phyloP scores from a whole-genome alignment of 92 coral and sea anemone genomes.

The Scolanthus callimorphus region DNA sequence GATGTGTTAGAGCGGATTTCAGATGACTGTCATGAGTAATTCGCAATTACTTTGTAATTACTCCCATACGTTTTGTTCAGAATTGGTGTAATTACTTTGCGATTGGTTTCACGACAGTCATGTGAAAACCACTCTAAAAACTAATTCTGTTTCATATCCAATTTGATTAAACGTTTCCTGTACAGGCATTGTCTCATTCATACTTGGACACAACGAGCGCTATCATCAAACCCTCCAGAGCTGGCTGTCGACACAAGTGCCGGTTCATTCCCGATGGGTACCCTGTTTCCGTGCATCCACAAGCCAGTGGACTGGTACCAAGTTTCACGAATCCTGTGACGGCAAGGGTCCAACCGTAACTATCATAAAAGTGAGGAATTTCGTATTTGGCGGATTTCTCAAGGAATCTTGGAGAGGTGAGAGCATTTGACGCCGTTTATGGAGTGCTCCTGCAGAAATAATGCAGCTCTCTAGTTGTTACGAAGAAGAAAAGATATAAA shows the following conservation, averaged over 20 bases:
- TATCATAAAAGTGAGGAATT: slow-evolving; percentile 42
- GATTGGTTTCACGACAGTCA: no score
- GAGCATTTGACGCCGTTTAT: no score
- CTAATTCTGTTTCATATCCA: no score
- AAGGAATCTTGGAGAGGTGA: slow-evolving; percentile 47
- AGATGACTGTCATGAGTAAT: no score
- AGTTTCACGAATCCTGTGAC: slow-evolving; percentile 34
- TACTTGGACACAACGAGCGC: slow-evolving; percentile 44
- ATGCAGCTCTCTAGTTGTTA: no score
- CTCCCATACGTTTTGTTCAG: no score
- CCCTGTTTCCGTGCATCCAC: slow-evolving; percentile 53
- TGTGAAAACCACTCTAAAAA: no score
- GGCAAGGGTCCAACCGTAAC: slow-evolving; percentile 30
- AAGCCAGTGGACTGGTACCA: slow-evolving; percentile 30
- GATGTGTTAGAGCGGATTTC: no score
- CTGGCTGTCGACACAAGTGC: slow-evolving; percentile 47
- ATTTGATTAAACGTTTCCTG: neutral
- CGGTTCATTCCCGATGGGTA: slow-evolving; percentile 37
- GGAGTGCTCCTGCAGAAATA: no score
- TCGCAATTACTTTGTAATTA: no score
- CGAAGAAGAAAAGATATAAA: no score
- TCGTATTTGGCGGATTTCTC: slow-evolving; percentile 69
- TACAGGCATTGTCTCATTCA: slow-evolving; percentile 38
- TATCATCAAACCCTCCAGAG: slow-evolving; percentile 32
- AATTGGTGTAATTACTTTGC: no score